These are phyloP conservation scores for Andrena camellia DNA, from an alignment of 2,888 invertebrate species.

Conservation along the genomic window DNA sequence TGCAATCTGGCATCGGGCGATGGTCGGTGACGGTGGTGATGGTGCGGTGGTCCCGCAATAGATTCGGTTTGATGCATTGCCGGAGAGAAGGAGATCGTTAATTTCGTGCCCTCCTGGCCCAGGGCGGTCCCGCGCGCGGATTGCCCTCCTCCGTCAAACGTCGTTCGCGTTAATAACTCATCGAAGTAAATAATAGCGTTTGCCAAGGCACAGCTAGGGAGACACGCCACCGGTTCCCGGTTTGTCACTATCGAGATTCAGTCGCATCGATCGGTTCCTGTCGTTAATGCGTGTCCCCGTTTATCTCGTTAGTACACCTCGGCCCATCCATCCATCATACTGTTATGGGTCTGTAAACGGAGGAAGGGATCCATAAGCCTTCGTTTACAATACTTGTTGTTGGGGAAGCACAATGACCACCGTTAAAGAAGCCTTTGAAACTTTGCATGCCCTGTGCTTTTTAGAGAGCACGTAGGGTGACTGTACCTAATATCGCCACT, in stretches of 20 bases:
- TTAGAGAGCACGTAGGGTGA: too few species aligned
- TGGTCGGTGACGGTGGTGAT: conserved; percentile 66
- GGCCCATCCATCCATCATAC: conserved; percentile 10
- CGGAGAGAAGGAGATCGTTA: conserved; percentile 75
- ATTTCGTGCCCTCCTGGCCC: conserved; percentile 75
- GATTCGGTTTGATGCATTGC: conserved; percentile 79
- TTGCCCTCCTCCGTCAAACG: conserved; percentile 68
- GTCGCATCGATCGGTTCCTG: conserved; percentile 39
- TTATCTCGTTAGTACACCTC: conserved; percentile 40
- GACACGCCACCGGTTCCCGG: conserved; percentile 34
- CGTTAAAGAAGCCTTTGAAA: too few species aligned
- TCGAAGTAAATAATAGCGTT: conserved; percentile 69
- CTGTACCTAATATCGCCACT: too few species aligned
- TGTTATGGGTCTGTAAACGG: conserved; percentile 9
- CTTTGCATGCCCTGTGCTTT: too few species aligned
- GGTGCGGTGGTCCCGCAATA: conserved; percentile 74
- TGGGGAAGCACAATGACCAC: too few species aligned
- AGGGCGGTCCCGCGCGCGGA: conserved; percentile 70
- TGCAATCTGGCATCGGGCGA: conserved; percentile 63
- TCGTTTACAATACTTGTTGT: too few species aligned
- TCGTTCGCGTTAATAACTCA: conserved; percentile 70
- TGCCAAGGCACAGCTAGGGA: conserved; percentile 45
- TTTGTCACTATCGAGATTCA: conserved; percentile 63
- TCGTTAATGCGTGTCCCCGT: conserved; percentile 47
- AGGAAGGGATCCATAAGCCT: background rate